Conservation (phyloP, 2,888 invertebrate species). For the Matsumyia berberina region DNA sequence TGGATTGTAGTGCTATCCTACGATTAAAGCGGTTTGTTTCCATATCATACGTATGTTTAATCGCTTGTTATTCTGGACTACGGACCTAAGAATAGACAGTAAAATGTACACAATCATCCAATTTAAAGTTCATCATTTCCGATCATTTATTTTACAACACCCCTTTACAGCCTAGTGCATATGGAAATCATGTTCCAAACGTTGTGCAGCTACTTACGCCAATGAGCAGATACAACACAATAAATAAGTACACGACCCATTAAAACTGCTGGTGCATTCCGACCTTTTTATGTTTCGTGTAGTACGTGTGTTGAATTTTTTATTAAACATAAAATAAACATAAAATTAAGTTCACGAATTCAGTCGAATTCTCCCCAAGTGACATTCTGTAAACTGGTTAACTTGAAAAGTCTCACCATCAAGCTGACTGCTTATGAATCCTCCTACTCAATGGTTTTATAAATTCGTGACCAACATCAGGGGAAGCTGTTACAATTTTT, state of each 20-base stretch:
- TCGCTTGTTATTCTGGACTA: too few relatives aligned
- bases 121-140: too few relatives aligned
- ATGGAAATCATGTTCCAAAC: too few relatives aligned
- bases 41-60: too few relatives aligned
- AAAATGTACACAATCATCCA: too few relatives aligned
- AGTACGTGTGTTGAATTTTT: conserved; percentile 51
- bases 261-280: conserved; percentile 9
- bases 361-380: conserved; percentile 7
- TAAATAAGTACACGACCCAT: conserved; percentile 40
- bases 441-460: conserved; percentile 62
- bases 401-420: background rate
- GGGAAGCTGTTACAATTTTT: conserved; percentile 63
- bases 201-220: background rate
- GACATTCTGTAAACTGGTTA: background rate
- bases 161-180: too few relatives aligned
- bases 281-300: conserved; percentile 41
- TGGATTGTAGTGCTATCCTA: too few relatives aligned
- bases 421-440: background rate
- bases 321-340: conserved; percentile 43
- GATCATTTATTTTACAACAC: too few relatives aligned
- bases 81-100: too few relatives aligned
- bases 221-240: conserved; percentile 39
- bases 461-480: conserved; percentile 46
- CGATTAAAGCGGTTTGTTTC: too few relatives aligned
- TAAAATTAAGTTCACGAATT: conserved; percentile 50